Evolutionary conservation across 2,113 vertebrate genomes (phyloP).

Genomic region (Oplegnathus fasciatus): DNA sequence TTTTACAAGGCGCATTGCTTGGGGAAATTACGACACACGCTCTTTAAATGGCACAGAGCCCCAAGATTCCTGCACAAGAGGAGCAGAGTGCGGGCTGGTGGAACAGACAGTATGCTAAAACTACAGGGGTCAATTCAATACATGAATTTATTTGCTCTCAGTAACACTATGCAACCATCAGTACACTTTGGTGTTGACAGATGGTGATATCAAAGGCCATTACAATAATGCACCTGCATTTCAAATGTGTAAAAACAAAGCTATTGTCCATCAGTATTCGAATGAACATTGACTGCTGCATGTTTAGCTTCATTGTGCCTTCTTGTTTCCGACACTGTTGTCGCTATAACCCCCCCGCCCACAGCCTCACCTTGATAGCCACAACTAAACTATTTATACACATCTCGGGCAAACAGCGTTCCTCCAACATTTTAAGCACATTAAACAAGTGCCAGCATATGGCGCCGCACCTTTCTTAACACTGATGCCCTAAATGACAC

Average conservation of each 20-base stretch:
- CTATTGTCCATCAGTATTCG: background rate
- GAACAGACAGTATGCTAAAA: conserved; percentile 1
- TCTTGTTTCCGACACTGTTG: background rate
- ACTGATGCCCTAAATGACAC: conserved; percentile 40
- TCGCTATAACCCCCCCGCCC: background rate
- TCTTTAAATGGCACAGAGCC: conserved; percentile 39
- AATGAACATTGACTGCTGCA: background rate
- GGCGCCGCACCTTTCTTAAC: background rate
- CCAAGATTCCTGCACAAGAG: conserved; percentile 32
- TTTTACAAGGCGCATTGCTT: conserved; percentile 16
- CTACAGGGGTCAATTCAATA: conserved; percentile 43
- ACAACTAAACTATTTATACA: background rate
- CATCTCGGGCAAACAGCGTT: background rate
- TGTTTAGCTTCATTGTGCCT: conserved; percentile 7
- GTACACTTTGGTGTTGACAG: conserved; percentile 5
- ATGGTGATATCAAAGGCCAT: conserved; percentile 32
- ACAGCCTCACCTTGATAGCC: background rate
- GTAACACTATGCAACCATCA: background rate
- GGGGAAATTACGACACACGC: conserved; percentile 13
- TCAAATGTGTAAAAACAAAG: conserved; percentile 7
- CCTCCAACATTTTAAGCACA: conserved; percentile 11
- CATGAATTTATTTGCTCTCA: conserved; percentile 22
- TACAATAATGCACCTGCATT: background rate
- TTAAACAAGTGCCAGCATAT: conserved; percentile 47
- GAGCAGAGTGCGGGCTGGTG: background rate